A percentile compares a stretch with the other conserved stretches of the same genome.
These are phyloP conservation scores for Bovichtus diacanthus DNA, from an alignment of 2,797 vertebrate species.

Conservation along the genomic window DNA sequence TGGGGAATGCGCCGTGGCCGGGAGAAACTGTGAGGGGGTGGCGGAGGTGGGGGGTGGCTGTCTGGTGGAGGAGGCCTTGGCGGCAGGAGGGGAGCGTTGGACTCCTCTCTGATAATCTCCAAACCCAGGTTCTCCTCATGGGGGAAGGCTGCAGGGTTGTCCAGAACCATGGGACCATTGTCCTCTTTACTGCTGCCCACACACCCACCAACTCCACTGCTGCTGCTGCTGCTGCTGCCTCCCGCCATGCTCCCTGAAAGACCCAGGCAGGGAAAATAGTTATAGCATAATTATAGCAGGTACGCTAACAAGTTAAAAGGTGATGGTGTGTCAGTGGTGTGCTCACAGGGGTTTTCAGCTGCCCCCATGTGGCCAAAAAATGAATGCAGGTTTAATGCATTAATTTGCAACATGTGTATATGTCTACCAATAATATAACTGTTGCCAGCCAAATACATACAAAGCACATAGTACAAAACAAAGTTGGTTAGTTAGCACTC, in stretches of 20 bases:
- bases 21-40: conserved; percentile 90
- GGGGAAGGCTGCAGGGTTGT: conserved; percentile 89
- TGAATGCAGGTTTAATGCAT: background rate
- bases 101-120: conserved; percentile 97
- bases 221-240: conserved; percentile 78
- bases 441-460: background rate
- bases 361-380: background rate
- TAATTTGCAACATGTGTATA: background rate
- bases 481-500: too few relatives aligned
- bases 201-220: conserved; percentile 81
- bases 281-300: too few relatives aligned
- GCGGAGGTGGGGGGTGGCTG: conserved; percentile 88
- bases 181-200: conserved; percentile 77
- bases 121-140: conserved; percentile 93
- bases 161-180: conserved; percentile 85
- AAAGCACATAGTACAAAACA: background rate
- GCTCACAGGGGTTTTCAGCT: background rate
- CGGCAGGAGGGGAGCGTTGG: conserved; percentile 93
- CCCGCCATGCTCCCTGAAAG: conserved; percentile 78
- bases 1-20: conserved; percentile 91
- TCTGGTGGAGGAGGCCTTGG: conserved; percentile 90
- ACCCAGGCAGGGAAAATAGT: conserved; percentile 6
- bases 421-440: background rate
- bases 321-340: background rate
- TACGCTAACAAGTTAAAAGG: too few relatives aligned